Evolutionary conservation across 1,140 invertebrate genomes (phyloP), one percentile per base, ranked within the genome.

Genomic region (Dermatophagoides farinae): DNA sequence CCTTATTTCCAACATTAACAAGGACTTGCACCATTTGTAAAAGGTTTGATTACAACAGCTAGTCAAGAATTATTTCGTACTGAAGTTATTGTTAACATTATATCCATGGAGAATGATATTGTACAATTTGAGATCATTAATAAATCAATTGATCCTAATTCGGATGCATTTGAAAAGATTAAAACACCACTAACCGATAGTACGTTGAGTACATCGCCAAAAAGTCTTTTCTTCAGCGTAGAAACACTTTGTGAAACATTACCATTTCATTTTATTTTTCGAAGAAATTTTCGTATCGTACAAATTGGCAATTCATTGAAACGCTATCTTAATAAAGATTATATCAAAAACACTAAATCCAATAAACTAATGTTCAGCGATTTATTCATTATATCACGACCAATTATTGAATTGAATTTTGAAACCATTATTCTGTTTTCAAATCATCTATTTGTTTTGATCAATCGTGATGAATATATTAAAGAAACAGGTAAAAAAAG

Each of bases 61-160:
- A 68, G 71, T 12, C 58, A 57, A 40, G 69, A 70, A 58, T 65
- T 74, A 25, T 71, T 73, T 64, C 65, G 69, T 40, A 68, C 69
- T 10, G 67, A 70, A n/a, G 71, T 74, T 1, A 66, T 68, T n/a
- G 57, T 64, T 16, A 58, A 50, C n/a, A 43, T 41, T n/a, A 40
- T 60, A 22, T 46, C 41, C 1, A 47, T 14, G 8, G 43, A 60
- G 4, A 44, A 60, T 40, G 58, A 44, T 4, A 4, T 49, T 25
- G 37, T 61, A 10, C 31, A 61, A n/a, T 57, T 61, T 14, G 60
- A 61, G 31, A 38, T 54, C 9, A 38, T 61, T 25, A 57, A 57
- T n/a, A 61, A 61, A 59, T 31, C 20, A 49, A 63, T 44, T 50
- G 61, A 57, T 50, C 50, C 37, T 22, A 23, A 57, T 43, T 57